Percentiles rank a stretch among this genome's conserved stretches.
Conservation (phyloP, 2,113 vertebrate species). For the Sander vitreus region DNA sequence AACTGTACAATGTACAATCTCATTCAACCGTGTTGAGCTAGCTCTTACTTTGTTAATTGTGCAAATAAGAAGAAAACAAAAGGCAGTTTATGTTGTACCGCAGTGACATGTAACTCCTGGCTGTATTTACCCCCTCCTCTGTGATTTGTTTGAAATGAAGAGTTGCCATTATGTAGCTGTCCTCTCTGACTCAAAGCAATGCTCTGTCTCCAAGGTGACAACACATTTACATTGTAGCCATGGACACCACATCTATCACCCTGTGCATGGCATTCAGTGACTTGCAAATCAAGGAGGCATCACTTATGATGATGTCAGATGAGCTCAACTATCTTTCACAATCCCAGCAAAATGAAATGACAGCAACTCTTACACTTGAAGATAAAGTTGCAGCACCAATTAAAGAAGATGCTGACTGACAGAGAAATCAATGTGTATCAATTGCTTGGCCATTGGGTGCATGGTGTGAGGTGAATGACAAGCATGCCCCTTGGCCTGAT, state of each 20-base stretch:
- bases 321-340: conserved; percentile 27
- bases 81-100: background rate
- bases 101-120: conserved; percentile 8
- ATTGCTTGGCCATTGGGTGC: conserved; percentile 35
- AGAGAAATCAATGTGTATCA: conserved; percentile 46
- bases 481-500: conserved; percentile 62
- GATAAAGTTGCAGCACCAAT: conserved; percentile 21
- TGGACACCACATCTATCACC: conserved; percentile 72
- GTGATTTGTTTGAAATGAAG: conserved; percentile 48
- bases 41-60: conserved; percentile 38
- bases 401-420: conserved; percentile 47
- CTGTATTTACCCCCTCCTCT: background rate
- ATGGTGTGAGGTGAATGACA: conserved; percentile 72
- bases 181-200: conserved; percentile 59
- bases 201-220: conserved; percentile 80
- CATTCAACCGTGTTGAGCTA: background rate
- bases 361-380: background rate
- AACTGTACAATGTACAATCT: conserved; percentile 41
- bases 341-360: conserved; percentile 10
- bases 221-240: conserved; percentile 77
- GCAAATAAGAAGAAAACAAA: background rate
- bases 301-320: conserved; percentile 37
- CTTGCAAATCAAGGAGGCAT: conserved; percentile 62
- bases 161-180: conserved; percentile 51
- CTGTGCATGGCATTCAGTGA: conserved; percentile 54